phyloP scores from a whole-genome alignment of 2,888 invertebrate species.

The Drosophila austrosaltans region DNA sequence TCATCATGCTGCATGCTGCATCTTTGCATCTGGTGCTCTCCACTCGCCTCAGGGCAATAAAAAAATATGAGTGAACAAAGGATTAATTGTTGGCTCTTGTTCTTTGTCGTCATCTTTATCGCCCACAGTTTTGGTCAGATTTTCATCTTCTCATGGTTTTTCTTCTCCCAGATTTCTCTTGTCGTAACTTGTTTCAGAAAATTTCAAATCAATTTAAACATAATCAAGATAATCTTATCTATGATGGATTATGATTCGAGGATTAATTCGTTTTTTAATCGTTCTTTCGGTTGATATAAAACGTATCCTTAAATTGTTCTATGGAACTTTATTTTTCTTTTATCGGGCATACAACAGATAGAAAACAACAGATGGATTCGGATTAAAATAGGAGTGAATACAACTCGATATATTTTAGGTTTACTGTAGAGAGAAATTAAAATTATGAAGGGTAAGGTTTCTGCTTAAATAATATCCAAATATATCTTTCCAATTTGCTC shows the following conservation, averaged over 20 bases:
- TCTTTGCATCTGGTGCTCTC: not conserved
- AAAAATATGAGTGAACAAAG: slow-evolving; percentile 49
- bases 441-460: not conserved
- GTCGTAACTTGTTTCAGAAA: not conserved
- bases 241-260: not conserved
- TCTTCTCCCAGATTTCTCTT: not conserved
- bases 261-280: too few species aligned
- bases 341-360: too few species aligned
- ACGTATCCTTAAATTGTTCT: too few species aligned
- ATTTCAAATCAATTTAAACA: not conserved
- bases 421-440: not conserved
- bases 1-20: not conserved
- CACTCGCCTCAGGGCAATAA: slow-evolving; percentile 12
- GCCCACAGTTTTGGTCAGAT: slow-evolving; percentile 21
- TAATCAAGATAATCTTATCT: not conserved
- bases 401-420: not conserved
- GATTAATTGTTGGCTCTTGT: slow-evolving; percentile 62
- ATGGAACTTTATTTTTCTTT: too few species aligned
- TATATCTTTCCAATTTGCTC: not conserved
- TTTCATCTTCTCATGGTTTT: slow-evolving; percentile 10
- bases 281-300: too few species aligned
- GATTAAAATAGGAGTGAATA: too few species aligned
- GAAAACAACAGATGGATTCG: too few species aligned
- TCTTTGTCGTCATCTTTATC: slow-evolving; percentile 24
- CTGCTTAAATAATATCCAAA: not conserved